Conservation (phyloP, 2,113 vertebrate genomes). For the Ctenomys sociabilis region DNA sequence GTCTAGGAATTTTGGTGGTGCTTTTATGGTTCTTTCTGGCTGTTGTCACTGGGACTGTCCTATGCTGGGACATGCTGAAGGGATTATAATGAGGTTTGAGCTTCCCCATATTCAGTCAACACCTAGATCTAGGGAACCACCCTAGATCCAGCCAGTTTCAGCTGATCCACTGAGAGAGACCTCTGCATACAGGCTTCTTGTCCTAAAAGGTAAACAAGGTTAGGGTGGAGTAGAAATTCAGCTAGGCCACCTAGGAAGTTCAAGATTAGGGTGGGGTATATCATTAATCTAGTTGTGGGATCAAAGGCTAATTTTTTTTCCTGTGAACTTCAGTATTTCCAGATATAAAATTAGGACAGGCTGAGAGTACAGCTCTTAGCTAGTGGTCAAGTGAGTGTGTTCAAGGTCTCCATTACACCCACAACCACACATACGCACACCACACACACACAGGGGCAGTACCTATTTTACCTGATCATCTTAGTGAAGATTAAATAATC, state of each 20-base stretch:
- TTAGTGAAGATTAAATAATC: not conserved
- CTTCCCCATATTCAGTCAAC: not conserved
- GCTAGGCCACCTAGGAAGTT: not conserved
- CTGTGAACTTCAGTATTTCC: constrained; percentile 1
- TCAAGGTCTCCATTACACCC: not conserved
- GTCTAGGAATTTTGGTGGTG: not conserved
- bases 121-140: not conserved
- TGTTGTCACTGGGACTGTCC: not conserved
- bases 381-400: not conserved
- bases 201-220: not conserved
- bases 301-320: not conserved
- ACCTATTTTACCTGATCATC: not conserved
- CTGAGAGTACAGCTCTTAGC: too few relatives aligned
- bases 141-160: not conserved
- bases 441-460: not conserved
- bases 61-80: not conserved
- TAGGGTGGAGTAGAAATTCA: not conserved
- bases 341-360: not conserved
- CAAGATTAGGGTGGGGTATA: not conserved
- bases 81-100: not conserved
- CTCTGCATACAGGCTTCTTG: not conserved
- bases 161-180: not conserved
- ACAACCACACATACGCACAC: not conserved
- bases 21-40: not conserved
- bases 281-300: not conserved